Conservation (phyloP, 2,113 vertebrate genomes). For the Vidua chalybeata region DNA sequence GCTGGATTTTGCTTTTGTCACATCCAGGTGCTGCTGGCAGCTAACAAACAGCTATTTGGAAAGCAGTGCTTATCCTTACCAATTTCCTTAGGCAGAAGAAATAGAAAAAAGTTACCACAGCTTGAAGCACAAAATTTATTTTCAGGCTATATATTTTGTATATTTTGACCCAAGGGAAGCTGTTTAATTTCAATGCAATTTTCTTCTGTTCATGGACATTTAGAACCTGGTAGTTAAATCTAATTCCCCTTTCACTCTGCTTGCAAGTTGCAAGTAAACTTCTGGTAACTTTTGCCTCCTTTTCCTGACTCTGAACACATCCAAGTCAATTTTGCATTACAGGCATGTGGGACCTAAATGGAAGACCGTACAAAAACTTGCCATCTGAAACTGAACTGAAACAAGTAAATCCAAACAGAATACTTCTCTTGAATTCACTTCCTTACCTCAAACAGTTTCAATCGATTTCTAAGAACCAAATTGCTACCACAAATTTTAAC, state of each 20-base stretch:
- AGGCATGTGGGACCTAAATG: not conserved
- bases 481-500: not conserved
- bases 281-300: not conserved
- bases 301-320: not conserved
- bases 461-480: not conserved
- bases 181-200: not conserved
- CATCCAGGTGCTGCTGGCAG: slow-evolving; percentile 43
- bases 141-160: not conserved
- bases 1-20: slow-evolving; percentile 37
- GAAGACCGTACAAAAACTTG: not conserved
- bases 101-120: not conserved
- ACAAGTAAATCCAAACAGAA: not conserved
- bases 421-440: not conserved
- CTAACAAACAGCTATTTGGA: slow-evolving; percentile 54
- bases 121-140: not conserved
- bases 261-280: not conserved
- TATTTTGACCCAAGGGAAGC: not conserved
- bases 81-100: not conserved
- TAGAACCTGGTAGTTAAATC: not conserved
- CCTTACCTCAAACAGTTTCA: not conserved
- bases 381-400: not conserved
- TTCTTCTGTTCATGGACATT: not conserved
- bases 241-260: not conserved
- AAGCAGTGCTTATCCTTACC: not conserved
- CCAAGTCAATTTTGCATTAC: not conserved